A percentile compares a stretch with the other conserved stretches of the same genome.
These are phyloP conservation scores for Tipula confusa DNA, from an alignment of 2,888 invertebrate species.

Conservation along the genomic window DNA sequence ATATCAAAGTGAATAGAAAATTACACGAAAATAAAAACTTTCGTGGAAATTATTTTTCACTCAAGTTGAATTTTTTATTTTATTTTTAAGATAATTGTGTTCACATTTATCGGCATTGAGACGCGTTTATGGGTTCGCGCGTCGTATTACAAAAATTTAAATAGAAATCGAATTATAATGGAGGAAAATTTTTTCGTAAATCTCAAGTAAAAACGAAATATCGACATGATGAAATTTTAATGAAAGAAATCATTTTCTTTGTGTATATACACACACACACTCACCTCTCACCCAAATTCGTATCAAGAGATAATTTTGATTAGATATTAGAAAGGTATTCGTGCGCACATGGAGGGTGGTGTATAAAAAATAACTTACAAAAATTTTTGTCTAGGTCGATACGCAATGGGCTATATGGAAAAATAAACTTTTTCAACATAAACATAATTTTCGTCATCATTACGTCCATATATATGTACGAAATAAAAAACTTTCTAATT, in stretches of 20 bases:
- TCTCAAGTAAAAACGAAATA: background rate
- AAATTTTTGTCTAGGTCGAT: background rate
- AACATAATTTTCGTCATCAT: background rate
- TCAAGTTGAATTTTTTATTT: background rate
- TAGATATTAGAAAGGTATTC: background rate
- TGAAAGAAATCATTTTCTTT: slow-evolving; percentile 12
- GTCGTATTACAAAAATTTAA: background rate
- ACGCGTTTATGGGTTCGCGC: no score
- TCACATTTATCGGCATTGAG: background rate
- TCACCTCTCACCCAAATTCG: no score
- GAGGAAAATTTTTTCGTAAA: background rate
- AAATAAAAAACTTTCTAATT: background rate
- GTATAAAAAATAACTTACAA: background rate
- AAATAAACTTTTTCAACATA: background rate
- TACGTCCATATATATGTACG: no score
- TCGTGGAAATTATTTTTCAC: background rate
- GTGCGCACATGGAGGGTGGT: background rate
- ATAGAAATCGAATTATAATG: slow-evolving; percentile 12
- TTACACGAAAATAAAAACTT: background rate
- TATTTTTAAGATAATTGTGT: background rate
- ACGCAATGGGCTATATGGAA: background rate
- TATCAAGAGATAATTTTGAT: background rate
- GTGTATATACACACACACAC: no score
- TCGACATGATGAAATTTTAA: slow-evolving; percentile 3
- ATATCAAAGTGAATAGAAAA: background rate